Conservation (phyloP, 2,113 vertebrate genomes). For the Nerophis lumbriciformis region DNA sequence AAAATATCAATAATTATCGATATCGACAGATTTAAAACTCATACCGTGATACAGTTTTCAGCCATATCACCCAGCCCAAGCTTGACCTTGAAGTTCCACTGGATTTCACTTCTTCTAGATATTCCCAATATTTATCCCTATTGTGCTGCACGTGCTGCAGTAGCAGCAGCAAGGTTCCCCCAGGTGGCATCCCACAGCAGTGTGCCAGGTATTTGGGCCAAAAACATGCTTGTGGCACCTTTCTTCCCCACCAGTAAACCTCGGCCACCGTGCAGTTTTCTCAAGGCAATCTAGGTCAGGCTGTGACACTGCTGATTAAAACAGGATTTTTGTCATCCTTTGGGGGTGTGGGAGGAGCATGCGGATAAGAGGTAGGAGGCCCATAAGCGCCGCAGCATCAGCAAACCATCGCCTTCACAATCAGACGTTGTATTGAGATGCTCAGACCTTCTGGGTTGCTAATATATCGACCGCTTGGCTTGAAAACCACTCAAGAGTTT, state of each 20-base stretch:
- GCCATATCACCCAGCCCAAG: too few species aligned
- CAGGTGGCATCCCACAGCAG: slow-evolving; percentile 3
- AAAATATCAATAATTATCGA: too few species aligned
- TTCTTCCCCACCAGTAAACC: slow-evolving; percentile 40
- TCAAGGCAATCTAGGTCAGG: slow-evolving; percentile 66
- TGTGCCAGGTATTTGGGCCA: slow-evolving; percentile 11
- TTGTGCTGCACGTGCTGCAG: slow-evolving; percentile 5
- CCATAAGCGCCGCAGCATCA: slow-evolving; percentile 53
- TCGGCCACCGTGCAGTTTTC: slow-evolving; percentile 31
- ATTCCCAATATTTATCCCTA: background rate
- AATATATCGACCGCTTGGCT: slow-evolving; percentile 22
- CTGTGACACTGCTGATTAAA: slow-evolving; percentile 67
- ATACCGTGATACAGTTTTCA: too few species aligned
- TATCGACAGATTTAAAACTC: too few species aligned
- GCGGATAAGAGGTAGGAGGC: slow-evolving; percentile 48
- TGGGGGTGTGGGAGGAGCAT: slow-evolving; percentile 38
- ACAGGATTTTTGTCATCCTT: slow-evolving; percentile 57
- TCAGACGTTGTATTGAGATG: slow-evolving; percentile 38
- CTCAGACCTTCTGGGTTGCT: slow-evolving; percentile 27
- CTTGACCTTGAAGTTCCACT: background rate
- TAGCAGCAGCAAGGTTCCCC: slow-evolving; percentile 1
- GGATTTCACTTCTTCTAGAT: background rate
- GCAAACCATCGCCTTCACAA: slow-evolving; percentile 44
- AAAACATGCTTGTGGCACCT: slow-evolving; percentile 16
- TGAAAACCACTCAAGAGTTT: background rate